Percentiles rank a stretch among this genome's conserved stretches.
These are phyloP conservation scores for Pocillopora meandrina DNA, from an alignment of 92 coral and sea anemone genomes.

Conservation along the genomic window DNA sequence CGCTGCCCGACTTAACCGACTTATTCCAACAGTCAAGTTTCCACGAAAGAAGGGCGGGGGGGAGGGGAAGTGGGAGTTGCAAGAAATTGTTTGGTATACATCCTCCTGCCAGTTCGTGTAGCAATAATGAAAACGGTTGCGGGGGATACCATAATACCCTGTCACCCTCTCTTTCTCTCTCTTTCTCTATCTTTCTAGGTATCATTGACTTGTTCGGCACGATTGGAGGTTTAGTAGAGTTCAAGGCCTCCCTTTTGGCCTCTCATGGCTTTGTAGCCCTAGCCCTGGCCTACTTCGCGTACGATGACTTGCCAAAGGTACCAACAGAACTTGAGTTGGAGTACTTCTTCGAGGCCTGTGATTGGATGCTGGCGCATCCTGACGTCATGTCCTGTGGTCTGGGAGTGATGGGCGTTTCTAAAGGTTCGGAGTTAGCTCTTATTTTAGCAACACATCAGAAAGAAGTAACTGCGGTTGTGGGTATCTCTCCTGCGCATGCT, in stretches of 20 bases:
- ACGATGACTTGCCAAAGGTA: slow-evolving; percentile 69
- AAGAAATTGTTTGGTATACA: background rate
- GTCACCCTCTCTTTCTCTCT: background rate
- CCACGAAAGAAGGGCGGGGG: background rate
- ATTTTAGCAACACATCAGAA: slow-evolving; percentile 64
- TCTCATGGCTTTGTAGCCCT: slow-evolving; percentile 77
- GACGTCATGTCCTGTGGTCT: slow-evolving; percentile 61
- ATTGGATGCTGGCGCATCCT: slow-evolving; percentile 64
- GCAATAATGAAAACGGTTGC: background rate
- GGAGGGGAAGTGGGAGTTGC: background rate
- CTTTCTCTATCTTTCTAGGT: slow-evolving; percentile 36
- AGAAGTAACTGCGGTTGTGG: slow-evolving; percentile 74
- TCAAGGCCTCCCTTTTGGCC: slow-evolving; percentile 83
- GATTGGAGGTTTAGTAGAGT: slow-evolving; percentile 79
- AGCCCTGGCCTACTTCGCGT: slow-evolving; percentile 74
- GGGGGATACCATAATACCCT: background rate
- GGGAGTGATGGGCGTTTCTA: slow-evolving; percentile 80
- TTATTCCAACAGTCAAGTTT: background rate
- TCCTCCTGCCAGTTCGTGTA: background rate
- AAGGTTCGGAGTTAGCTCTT: slow-evolving; percentile 70
- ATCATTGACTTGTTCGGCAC: slow-evolving; percentile 77
- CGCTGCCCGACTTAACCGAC: background rate
- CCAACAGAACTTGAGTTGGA: slow-evolving; percentile 56
- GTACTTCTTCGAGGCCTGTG: slow-evolving; percentile 79
- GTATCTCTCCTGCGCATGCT: slow-evolving; percentile 73